Percentiles rank a stretch among this genome's conserved stretches.
Evolutionary conservation across 2,113 vertebrate species (phyloP).

Genomic region (rabbit (Oryctolagus cuniculus)): DNA sequence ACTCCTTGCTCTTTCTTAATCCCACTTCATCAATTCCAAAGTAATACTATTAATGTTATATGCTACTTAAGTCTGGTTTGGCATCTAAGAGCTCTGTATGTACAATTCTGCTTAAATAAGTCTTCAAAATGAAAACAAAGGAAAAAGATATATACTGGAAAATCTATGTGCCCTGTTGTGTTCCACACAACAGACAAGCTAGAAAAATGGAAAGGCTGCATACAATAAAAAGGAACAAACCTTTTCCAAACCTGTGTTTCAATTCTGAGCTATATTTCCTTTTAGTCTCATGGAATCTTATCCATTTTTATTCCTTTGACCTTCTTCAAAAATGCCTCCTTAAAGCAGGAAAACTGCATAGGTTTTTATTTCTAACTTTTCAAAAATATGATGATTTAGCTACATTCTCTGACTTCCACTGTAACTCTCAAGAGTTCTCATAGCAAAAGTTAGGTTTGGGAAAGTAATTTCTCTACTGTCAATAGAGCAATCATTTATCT

Average conservation of each 20-base stretch:
- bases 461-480: conserved; percentile 35
- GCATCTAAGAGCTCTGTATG: conserved; percentile 16
- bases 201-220: background rate
- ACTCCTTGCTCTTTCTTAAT: background rate
- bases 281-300: conserved; percentile 32
- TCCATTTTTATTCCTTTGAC: background rate
- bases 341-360: conserved; percentile 12
- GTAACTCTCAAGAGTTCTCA: conserved; percentile 21
- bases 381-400: conserved; percentile 35
- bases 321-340: conserved; percentile 27
- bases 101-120: conserved; percentile 1
- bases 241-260: background rate
- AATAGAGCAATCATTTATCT: conserved; percentile 42
- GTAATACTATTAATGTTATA: background rate
- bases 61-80: conserved; percentile 10
- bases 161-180: background rate
- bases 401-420: conserved; percentile 3
- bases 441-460: conserved; percentile 56
- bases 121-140: conserved; percentile 29
- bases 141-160: background rate
- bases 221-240: background rate
- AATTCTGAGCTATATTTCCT: background rate
- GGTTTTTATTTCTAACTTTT: conserved; percentile 59
- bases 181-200: conserved; percentile 21
- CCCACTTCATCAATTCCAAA: background rate